Evolutionary conservation across 2,797 vertebrate genomes (phyloP), one percentile per base, ranked within the genome.

Genomic region (Coreius guichenoti): DNA sequence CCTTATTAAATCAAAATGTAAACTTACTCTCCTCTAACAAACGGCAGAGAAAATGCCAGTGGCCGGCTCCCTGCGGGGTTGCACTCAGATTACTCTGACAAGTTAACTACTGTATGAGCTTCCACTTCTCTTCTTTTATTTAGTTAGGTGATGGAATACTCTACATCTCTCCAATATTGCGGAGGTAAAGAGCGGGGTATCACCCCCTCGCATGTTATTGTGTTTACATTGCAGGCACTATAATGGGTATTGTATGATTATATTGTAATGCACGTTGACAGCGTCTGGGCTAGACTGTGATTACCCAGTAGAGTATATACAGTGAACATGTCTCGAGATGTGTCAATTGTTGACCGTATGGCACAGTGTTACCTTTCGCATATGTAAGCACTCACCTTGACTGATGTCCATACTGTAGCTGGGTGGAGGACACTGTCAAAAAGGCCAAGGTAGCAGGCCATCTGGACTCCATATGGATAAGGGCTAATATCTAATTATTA

Each of bases 1-100:
- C 91, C 91, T 95, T 93, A 94, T 94, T 94, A 94, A 95, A 94
- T 94, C 90, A 93, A 94, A 93, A 95, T 93, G 93, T 93, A 93
- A 94, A 94, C 92, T 92, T 92, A 88, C 87, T 91, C 87, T 89
- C 89, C 90, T 89, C 91, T 91, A 94, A 94, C 92, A 93, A 92
- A 94, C 93, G 90, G 93, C 88, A 90, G 89, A 87, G 86, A 92
- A 94, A 94, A 94, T 93, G 88, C 90, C 93, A 90, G 90, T 90
- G 91, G 93, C 92, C 90, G 89, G 85, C 83, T 89, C 77, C 84
- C 86, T 88, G 87, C 77, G 79, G 90, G 86, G 90, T 45, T 88
- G 88, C 90, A 90, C 89, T 91, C 88, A 89, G 89, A 92, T 93
- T 93, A 89, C 86, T 91, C 89, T 91, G 92, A 93, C 93, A 92